These are phyloP conservation scores for Clarias gariepinus DNA, from an alignment of 2,113 vertebrate genomes.

Conservation along the genomic window DNA sequence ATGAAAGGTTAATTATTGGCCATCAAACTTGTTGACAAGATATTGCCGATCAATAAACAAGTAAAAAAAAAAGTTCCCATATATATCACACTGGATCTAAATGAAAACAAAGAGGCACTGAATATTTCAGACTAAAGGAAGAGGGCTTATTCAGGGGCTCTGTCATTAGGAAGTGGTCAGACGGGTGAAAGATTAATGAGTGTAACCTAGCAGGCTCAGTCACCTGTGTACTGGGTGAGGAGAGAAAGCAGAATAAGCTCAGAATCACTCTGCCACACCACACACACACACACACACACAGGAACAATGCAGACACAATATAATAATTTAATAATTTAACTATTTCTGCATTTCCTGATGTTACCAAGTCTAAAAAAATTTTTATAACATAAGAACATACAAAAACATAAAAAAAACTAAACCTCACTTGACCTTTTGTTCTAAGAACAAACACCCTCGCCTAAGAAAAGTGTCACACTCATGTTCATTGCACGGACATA, in stretches of 20 bases:
- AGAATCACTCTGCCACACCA: background rate
- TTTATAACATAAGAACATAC: slow-evolving; percentile 37
- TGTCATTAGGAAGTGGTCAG: slow-evolving; percentile 72
- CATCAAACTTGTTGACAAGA: background rate
- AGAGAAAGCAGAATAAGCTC: slow-evolving; percentile 41
- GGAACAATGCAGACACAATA: background rate
- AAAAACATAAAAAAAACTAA: slow-evolving; percentile 34
- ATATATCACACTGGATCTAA: background rate
- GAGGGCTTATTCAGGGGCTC: slow-evolving; percentile 69
- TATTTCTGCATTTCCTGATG: slow-evolving; percentile 54
- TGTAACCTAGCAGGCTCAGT: slow-evolving; percentile 66
- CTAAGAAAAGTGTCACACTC: background rate
- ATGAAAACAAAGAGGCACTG: slow-evolving; percentile 60
- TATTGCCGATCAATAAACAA: background rate
- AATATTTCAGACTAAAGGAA: slow-evolving; percentile 82
- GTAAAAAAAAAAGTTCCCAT: background rate
- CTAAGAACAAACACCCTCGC: background rate
- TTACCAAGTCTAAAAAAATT: slow-evolving; percentile 62
- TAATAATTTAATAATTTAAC: background rate
- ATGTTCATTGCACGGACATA: slow-evolving; percentile 18
- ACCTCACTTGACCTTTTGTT: slow-evolving; percentile 40
- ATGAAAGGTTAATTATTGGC: background rate
- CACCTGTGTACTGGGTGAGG: slow-evolving; percentile 42
- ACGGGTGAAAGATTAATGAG: slow-evolving; percentile 67
- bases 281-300: slow-evolving; percentile 5